Percentiles rank a stretch among this genome's conserved stretches.
Conservation (phyloP, 2,888 invertebrate species). For the Anthrax anthrax region DNA sequence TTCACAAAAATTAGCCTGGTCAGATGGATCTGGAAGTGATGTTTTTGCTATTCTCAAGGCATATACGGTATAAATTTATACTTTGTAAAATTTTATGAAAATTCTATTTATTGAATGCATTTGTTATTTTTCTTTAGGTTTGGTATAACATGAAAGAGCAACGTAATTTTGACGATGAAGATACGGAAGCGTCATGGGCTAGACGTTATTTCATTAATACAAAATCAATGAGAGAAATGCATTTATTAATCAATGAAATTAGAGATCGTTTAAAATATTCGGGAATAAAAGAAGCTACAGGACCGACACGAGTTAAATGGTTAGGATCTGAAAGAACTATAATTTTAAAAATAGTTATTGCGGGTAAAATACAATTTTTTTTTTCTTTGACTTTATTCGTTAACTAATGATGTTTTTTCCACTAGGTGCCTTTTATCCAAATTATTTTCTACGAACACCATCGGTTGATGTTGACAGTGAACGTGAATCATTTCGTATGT, state of each 20-base stretch:
- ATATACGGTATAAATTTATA: conserved; percentile 44
- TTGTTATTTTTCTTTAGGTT: conserved; percentile 35
- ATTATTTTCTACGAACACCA: conserved; percentile 57
- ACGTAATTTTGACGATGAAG: conserved; percentile 39
- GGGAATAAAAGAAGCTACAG: conserved; percentile 43
- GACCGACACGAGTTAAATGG: conserved; percentile 34
- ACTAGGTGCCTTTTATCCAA: conserved; percentile 69
- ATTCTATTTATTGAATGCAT: neutral
- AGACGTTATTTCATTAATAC: conserved; percentile 52
- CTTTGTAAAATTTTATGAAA: neutral
- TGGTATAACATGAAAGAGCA: conserved; percentile 50
- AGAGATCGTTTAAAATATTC: conserved; percentile 42
- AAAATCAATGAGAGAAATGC: conserved; percentile 57
- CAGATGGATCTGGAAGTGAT: conserved; percentile 68
- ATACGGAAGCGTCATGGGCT: conserved; percentile 50
- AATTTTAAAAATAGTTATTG: conserved; percentile 46
- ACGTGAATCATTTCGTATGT: conserved; percentile 45
- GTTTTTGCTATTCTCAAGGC: conserved; percentile 67
- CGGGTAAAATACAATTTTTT: conserved; percentile 16
- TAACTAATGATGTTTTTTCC: no score
- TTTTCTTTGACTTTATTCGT: no score
- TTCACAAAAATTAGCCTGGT: conserved; percentile 64
- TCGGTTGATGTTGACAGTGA: conserved; percentile 45
- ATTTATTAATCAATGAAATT: conserved; percentile 56
- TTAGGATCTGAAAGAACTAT: conserved; percentile 40